Conservation (phyloP, 2,888 invertebrate genomes). For the Tupiocoris notatus region DNA sequence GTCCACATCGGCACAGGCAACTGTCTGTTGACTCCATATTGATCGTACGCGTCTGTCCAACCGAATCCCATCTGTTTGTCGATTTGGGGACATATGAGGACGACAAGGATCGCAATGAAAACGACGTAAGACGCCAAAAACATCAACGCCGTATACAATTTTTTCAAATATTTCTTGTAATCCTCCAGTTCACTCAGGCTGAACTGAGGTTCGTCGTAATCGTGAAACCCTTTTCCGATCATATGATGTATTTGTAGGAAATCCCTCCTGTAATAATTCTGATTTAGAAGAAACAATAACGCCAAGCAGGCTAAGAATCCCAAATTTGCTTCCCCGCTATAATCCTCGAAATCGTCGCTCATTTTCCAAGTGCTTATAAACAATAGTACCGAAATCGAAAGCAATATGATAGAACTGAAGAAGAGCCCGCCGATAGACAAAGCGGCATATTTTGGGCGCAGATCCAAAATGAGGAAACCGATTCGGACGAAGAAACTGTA, state of each 20-base stretch:
- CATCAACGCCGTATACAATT: slow-evolving; percentile 8
- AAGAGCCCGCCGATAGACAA: background rate
- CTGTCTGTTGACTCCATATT: slow-evolving; percentile 19
- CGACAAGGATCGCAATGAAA: slow-evolving; percentile 16
- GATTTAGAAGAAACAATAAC: slow-evolving; percentile 6
- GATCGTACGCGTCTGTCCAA: slow-evolving; percentile 14
- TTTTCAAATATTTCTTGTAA: background rate
- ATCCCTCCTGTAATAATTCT: slow-evolving; percentile 14
- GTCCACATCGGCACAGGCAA: slow-evolving; percentile 25
- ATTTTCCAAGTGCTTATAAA: background rate
- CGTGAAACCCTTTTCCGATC: slow-evolving; percentile 27
- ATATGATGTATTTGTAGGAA: slow-evolving; percentile 10
- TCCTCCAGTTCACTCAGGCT: slow-evolving; percentile 2
- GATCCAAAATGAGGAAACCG: slow-evolving; percentile 5
- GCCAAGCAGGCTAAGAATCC: slow-evolving; percentile 13
- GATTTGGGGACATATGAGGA: slow-evolving; percentile 15
- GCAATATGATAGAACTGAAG: background rate
- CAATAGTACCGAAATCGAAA: background rate
- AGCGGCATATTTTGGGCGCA: slow-evolving; percentile 4
- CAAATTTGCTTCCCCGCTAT: slow-evolving; percentile 27
- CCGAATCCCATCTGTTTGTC: slow-evolving; percentile 25
- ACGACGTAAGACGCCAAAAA: slow-evolving; percentile 29
- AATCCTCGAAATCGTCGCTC: slow-evolving; percentile 20
- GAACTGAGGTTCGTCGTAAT: slow-evolving; percentile 28
- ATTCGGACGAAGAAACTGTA: slow-evolving; percentile 11